Conservation (phyloP, 1,140 invertebrate species). For the Tetramorium simillimum region DNA sequence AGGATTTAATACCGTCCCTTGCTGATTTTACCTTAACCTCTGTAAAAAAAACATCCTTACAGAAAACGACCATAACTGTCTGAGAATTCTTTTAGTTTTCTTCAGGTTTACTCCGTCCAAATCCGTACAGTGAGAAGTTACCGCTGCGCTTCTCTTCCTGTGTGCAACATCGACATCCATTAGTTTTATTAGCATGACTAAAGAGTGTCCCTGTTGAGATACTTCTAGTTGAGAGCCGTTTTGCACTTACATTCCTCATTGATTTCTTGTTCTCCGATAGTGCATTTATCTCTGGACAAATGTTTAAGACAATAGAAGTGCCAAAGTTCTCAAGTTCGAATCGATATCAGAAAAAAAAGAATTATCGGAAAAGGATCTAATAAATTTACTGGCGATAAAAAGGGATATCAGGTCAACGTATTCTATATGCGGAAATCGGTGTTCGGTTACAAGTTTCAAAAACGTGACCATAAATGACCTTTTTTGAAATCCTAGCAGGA, state of each 20-base stretch:
- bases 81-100: background rate
- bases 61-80: background rate
- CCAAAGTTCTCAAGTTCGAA: background rate
- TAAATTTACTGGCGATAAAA: background rate
- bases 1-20: background rate
- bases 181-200: conserved; percentile 21
- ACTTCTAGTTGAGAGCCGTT: background rate
- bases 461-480: background rate
- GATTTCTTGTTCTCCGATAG: background rate
- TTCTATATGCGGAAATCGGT: background rate
- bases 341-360: background rate
- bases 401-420: background rate
- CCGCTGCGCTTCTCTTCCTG: background rate
- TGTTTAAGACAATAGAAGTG: background rate
- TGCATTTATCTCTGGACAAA: background rate
- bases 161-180: background rate
- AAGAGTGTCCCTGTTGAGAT: background rate
- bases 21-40: background rate
- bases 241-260: background rate
- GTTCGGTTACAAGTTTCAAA: background rate
- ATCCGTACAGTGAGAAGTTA: background rate
- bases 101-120: background rate
- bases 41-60: background rate
- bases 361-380: background rate
- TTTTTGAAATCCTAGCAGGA: background rate